These are phyloP conservation scores for Caenorhabditis briggsae DNA, from an alignment of 1,140 invertebrate genomes.

Conservation along the genomic window DNA sequence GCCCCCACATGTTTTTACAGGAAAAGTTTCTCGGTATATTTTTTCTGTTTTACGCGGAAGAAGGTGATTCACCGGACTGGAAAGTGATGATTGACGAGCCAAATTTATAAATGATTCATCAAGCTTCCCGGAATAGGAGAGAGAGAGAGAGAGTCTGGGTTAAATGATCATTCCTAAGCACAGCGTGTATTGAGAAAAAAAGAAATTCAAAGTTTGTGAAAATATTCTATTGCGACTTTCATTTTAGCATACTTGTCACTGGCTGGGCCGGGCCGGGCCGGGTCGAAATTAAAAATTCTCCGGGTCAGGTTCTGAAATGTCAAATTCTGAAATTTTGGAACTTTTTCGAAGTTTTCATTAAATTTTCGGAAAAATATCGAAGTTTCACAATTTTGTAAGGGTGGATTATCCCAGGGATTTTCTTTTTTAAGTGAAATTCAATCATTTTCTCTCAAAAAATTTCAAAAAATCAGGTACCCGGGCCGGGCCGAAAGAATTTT, in stretches of 20 bases:
- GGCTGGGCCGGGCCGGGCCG: too few relatives aligned
- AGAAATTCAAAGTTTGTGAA: neutral
- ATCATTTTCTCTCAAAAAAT: too few relatives aligned
- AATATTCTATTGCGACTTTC: too few relatives aligned
- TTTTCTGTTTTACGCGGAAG: conserved; percentile 18
- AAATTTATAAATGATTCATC: conserved; percentile 31
- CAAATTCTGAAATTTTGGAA: too few relatives aligned
- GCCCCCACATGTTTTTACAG: conserved; percentile 26
- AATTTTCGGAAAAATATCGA: too few relatives aligned
- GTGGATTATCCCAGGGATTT: too few relatives aligned
- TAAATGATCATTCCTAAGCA: neutral
- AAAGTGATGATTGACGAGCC: conserved; percentile 46
- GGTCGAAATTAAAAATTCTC: neutral
- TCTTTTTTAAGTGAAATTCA: too few relatives aligned
- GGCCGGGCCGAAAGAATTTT: too few relatives aligned
- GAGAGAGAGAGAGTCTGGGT: neutral
- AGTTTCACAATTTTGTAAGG: too few relatives aligned
- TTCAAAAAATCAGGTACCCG: too few relatives aligned
- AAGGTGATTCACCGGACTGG: conserved; percentile 45
- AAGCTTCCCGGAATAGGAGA: neutral
- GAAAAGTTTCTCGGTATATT: conserved; percentile 24
- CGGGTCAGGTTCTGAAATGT: neutral
- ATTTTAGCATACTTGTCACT: too few relatives aligned
- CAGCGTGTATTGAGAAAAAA: neutral
- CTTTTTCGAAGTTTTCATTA: too few relatives aligned